Evolutionary conservation across 2,888 invertebrate genomes (phyloP), one percentile per base, ranked within the genome.

Genomic region (Electrophaes corylata): DNA sequence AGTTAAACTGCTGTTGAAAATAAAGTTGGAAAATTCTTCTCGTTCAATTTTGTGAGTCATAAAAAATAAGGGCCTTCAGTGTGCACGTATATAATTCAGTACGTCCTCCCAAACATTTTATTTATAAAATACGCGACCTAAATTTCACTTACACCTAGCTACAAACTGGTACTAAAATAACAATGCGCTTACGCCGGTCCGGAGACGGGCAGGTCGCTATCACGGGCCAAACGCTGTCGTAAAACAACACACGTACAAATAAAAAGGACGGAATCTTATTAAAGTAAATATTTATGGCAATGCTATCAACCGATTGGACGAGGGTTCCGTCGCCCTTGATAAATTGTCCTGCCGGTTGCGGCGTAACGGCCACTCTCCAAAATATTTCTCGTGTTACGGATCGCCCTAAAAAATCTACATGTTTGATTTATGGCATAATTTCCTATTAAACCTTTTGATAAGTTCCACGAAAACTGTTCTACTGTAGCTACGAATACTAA

Each of bases 261-360:
- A 87, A 86, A 88, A 89, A 81, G 86, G 87, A 86, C 85, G 83
- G 87, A 88, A 89, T 90, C 86, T 90, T 91, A 91, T 90, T 89
- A 90, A 91, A 91, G 89, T 89, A 91, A 91, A 91, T 91, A 91
- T 91, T 91, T 90, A 91, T 91, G 86, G 88, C 86, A 86, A 83
- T 84, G 86, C 88, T 84, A 88, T 90, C 88, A 88, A 87, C 83
- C 88, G 86, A 88, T 90, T 86, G 90, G 88, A 88, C 86, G 83
- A 89, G 90, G 87, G 87, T 86, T 81, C 79, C 75, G 83, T 79
- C 84, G 79, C 82, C 76, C 81, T 86, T 90, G 91, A 91, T 89
- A 91, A 90, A 91, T 90, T 84, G 88, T 84, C 84, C 79, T 76
- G 77, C 80, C 84, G 78, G 79, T 83, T 84, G 86, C 76, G 86